phyloP scores from a whole-genome alignment of 2,888 invertebrate species.

The Alentia gelatinosa region DNA sequence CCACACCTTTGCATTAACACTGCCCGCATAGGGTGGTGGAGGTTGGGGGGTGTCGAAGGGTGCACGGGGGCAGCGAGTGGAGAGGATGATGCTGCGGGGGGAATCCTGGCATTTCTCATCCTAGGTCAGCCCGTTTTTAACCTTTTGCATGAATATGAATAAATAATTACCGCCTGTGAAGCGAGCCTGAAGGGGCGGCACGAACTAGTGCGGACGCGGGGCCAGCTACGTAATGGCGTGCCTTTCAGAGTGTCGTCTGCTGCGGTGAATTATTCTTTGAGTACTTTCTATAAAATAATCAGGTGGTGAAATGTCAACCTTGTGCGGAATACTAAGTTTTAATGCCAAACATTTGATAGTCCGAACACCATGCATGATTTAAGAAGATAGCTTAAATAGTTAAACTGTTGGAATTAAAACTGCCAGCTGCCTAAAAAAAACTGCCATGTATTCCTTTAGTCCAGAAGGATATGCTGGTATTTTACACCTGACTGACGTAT shows the following conservation, averaged over 20 bases:
- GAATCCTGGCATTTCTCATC: conserved; percentile 11
- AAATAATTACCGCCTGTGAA: neutral
- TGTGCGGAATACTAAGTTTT: neutral
- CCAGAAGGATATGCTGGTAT: no score
- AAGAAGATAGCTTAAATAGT: neutral
- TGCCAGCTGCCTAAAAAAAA: neutral
- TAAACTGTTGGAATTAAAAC: neutral
- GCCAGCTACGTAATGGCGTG: neutral
- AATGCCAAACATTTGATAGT: no score
- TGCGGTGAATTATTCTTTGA: neutral
- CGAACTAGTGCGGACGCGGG: neutral
- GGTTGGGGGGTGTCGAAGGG: neutral
- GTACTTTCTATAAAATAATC: neutral
- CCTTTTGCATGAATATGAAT: conserved; percentile 27
- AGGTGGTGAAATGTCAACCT: neutral
- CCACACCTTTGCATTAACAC: neutral
- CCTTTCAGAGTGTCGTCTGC: conserved; percentile 4
- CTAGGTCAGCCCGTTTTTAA: conserved; percentile 26
- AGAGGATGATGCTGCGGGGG: neutral
- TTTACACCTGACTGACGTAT: no score
- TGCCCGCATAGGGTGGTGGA: neutral
- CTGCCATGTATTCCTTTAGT: no score
- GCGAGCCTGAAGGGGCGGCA: neutral
- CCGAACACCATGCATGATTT: no score
- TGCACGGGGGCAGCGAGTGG: neutral